Evolutionary conservation across 2,113 vertebrate genomes (phyloP).

Genomic region (Pangasianodon gigas): DNA sequence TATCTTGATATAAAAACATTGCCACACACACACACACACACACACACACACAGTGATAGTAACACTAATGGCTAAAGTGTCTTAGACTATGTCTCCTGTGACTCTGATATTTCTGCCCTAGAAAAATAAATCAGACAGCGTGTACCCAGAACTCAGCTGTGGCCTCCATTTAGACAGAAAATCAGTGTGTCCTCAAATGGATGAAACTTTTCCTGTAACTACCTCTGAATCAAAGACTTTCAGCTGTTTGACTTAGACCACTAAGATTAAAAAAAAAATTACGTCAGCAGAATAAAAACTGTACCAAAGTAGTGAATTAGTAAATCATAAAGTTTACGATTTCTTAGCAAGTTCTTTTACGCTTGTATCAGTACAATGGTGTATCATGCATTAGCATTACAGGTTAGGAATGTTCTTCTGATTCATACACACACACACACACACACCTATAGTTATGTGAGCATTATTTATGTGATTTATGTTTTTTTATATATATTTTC

Average conservation of each 20-base stretch:
- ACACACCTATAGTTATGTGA: background rate
- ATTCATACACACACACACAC: background rate
- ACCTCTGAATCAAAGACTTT: background rate
- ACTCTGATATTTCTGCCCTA: constrained; percentile 15
- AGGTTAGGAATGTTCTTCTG: background rate
- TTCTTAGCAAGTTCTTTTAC: too few relatives aligned
- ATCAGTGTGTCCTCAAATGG: background rate
- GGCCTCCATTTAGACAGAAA: background rate
- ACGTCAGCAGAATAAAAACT: background rate
- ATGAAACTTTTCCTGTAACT: background rate
- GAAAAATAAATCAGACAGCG: background rate
- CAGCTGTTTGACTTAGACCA: background rate
- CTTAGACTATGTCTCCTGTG: constrained; percentile 26
- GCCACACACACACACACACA: too few relatives aligned
- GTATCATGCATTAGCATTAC: background rate
- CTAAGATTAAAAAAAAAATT: background rate
- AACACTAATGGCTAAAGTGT: constrained; percentile 19
- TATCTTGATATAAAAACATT: too few relatives aligned
- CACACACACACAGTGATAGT: background rate
- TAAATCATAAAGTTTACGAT: background rate
- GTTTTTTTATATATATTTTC: background rate
- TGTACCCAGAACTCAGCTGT: constrained; percentile 22
- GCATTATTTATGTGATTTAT: background rate
- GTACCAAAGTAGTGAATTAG: background rate
- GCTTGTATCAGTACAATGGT: background rate